Evolutionary conservation across 2,888 invertebrate genomes (phyloP).

Genomic region (Koerneria pararmatus): DNA sequence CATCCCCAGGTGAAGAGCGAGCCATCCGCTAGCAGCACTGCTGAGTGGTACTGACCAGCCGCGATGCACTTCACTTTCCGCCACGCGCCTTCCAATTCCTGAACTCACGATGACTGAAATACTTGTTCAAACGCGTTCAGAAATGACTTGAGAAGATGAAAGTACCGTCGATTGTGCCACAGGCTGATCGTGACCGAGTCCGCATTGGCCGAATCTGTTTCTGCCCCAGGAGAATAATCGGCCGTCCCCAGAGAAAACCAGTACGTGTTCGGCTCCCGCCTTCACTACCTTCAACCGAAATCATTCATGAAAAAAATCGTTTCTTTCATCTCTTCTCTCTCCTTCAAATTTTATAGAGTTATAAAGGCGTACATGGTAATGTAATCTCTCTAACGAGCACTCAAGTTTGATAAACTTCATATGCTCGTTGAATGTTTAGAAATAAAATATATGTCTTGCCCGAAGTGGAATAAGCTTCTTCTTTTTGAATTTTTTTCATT

Average conservation of each 20-base stretch:
- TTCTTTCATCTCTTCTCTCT: neutral
- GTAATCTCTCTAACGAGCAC: too few species aligned
- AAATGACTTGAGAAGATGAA: neutral
- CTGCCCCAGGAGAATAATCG: slow-evolving; percentile 38
- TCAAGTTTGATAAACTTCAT: too few species aligned
- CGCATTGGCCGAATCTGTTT: slow-evolving; percentile 54
- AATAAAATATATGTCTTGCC: too few species aligned
- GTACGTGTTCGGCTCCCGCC: slow-evolving; percentile 52
- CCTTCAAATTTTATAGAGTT: neutral
- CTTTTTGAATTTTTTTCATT: too few species aligned
- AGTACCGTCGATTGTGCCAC: slow-evolving; percentile 29
- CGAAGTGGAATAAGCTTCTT: too few species aligned
- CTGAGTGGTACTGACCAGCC: slow-evolving; percentile 54
- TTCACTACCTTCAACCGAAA: slow-evolving; percentile 34
- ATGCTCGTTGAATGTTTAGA: too few species aligned
- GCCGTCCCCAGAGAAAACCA: slow-evolving; percentile 43
- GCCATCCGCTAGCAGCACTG: slow-evolving; percentile 27
- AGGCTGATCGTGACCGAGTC: slow-evolving; percentile 38
- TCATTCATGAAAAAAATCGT: neutral
- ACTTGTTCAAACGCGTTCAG: neutral
- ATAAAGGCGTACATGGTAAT: too few species aligned
- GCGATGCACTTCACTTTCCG: slow-evolving; percentile 35
- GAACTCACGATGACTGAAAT: slow-evolving; percentile 11
- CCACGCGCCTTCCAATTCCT: slow-evolving; percentile 43
- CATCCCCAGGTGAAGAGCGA: slow-evolving; percentile 51